phyloP scores from a whole-genome alignment of 2,888 invertebrate genomes.

The Brachyopa scutellaris region DNA sequence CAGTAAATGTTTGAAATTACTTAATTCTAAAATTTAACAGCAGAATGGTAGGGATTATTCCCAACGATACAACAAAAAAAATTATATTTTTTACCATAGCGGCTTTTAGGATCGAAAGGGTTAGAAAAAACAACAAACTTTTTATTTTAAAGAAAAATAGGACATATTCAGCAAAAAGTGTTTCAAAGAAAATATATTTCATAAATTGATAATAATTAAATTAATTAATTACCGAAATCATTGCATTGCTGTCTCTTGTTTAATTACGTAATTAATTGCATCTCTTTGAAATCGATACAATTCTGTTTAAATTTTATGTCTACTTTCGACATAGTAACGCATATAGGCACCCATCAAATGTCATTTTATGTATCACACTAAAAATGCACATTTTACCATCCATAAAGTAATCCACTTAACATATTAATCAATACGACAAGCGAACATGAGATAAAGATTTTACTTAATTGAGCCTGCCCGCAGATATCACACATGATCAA shows the following conservation, averaged over 20 bases:
- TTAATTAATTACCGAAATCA: background rate
- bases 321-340: background rate
- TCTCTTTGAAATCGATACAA: background rate
- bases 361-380: background rate
- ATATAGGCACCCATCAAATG: background rate
- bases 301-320: background rate
- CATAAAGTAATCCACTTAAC: background rate
- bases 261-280: conserved; percentile 14
- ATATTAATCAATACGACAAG: background rate
- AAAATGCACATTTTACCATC: conserved; percentile 11
- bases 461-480: conserved; percentile 4
- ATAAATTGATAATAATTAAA: background rate
- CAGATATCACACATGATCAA: conserved; percentile 1
- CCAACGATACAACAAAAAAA: too few species aligned
- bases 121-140: too few species aligned
- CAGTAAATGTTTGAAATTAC: too few species aligned
- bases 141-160: background rate
- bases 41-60: too few species aligned
- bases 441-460: background rate
- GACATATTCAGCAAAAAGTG: conserved; percentile 6
- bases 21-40: too few species aligned
- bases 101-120: too few species aligned
- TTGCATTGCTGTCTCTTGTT: background rate
- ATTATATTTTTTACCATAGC: too few species aligned
- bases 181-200: background rate